phyloP scores from a whole-genome alignment of 2,797 vertebrate genomes.

The Poecilia velifera region DNA sequence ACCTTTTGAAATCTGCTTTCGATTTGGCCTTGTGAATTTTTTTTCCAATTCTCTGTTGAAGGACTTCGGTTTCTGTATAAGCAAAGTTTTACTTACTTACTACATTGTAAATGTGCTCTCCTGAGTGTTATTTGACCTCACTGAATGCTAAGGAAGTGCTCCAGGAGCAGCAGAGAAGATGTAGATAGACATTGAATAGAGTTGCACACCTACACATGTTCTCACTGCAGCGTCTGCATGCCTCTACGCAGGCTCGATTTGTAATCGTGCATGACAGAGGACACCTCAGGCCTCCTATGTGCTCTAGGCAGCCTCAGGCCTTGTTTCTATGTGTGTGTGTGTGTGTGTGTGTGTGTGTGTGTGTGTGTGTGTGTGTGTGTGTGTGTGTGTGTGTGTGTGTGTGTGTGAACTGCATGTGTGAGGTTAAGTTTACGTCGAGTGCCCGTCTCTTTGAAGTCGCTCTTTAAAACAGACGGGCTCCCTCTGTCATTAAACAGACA shows the following conservation, averaged over 20 bases:
- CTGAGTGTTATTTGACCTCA: slow-evolving; percentile 38
- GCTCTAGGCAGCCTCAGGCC: slow-evolving; percentile 45
- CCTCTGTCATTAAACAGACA: slow-evolving; percentile 62
- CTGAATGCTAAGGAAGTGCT: slow-evolving; percentile 33
- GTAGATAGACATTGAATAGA: slow-evolving; percentile 34
- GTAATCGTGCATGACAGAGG: slow-evolving; percentile 70
- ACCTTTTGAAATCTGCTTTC: not conserved
- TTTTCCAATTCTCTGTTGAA: not conserved
- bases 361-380: slow-evolving; percentile 47
- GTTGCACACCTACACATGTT: slow-evolving; percentile 10
- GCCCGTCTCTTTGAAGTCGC: slow-evolving; percentile 66
- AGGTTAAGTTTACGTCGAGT: slow-evolving; percentile 58
- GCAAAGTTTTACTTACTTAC: slow-evolving; percentile 30
- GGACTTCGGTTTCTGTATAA: not conserved
- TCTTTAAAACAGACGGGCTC: slow-evolving; percentile 59
- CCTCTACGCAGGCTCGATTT: slow-evolving; percentile 48
- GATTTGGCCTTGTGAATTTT: not conserved
- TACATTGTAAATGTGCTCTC: not conserved
- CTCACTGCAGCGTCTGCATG: slow-evolving; percentile 24
- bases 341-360: slow-evolving; percentile 46
- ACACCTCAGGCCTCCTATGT: slow-evolving; percentile 60
- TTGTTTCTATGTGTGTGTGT: slow-evolving; percentile 42
- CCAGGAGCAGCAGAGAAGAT: slow-evolving; percentile 33
- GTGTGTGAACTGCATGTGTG: slow-evolving; percentile 39
- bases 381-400: slow-evolving; percentile 46